Percentiles rank a stretch among this genome's conserved stretches.
phyloP scores from a whole-genome alignment of 2,888 invertebrate genomes.

The Physocephala rufipes region DNA sequence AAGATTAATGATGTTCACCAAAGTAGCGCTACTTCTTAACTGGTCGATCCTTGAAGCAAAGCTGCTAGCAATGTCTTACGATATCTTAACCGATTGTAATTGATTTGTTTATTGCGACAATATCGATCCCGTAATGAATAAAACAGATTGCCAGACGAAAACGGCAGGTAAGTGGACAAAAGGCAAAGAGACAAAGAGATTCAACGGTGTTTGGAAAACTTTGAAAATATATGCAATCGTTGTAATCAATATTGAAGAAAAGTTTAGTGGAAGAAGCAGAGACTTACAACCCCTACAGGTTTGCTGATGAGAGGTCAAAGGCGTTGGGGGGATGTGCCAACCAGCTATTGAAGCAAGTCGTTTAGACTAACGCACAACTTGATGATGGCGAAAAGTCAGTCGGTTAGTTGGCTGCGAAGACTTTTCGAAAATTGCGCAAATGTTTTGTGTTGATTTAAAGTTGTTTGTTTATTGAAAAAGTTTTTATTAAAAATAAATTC shows the following conservation, averaged over 20 bases:
- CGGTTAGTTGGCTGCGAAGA: not conserved
- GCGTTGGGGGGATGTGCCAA: too few species aligned
- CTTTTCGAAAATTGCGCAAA: constrained; percentile 22
- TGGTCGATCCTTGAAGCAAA: constrained; percentile 17
- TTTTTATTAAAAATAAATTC: constrained; percentile 35
- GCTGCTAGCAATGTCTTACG: constrained; percentile 16
- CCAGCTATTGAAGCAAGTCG: too few species aligned
- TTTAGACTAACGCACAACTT: not conserved
- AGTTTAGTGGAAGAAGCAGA: not conserved
- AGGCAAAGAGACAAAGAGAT: not conserved
- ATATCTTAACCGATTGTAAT: constrained; percentile 26
- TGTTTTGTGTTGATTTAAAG: constrained; percentile 35
- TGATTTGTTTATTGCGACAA: constrained; percentile 32
- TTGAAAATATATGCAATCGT: too few species aligned
- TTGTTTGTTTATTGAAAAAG: constrained; percentile 34
- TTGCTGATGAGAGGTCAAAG: too few species aligned
- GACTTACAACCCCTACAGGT: not conserved
- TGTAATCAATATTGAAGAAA: too few species aligned
- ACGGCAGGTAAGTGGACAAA: not conserved
- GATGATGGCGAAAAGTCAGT: not conserved
- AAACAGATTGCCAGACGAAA: not conserved
- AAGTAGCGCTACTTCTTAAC: constrained; percentile 15
- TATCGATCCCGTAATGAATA: constrained; percentile 8
- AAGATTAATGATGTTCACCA: constrained; percentile 30
- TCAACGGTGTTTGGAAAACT: too few species aligned